Conservation (phyloP, 2,888 invertebrate species). For the Epirrhoe alternata region DNA sequence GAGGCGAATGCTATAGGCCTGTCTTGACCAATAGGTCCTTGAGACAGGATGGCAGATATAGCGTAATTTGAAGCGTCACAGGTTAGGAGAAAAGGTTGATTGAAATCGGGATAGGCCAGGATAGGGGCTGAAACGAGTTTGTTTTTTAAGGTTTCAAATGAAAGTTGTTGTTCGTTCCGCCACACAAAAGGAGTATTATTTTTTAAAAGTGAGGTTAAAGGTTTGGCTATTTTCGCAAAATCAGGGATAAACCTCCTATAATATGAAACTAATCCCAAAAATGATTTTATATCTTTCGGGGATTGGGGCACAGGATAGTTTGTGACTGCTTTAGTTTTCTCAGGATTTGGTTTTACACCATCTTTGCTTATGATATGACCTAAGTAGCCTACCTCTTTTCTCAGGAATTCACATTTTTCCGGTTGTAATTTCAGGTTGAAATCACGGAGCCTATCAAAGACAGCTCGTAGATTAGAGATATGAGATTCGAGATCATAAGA, state of each 20-base stretch:
- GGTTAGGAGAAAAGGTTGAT: conserved; percentile 31
- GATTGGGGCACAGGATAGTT: conserved; percentile 39
- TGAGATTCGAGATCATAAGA: not conserved
- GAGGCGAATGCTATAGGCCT: conserved; percentile 35
- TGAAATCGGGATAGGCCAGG: conserved; percentile 28
- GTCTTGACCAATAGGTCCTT: conserved; percentile 30
- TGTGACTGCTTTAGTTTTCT: conserved; percentile 40
- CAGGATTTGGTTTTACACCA: conserved; percentile 40
- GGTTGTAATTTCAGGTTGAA: conserved; percentile 11
- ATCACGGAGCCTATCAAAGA: conserved; percentile 4
- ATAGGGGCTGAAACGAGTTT: too few species aligned
- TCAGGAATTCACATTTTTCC: conserved; percentile 13
- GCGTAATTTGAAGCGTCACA: conserved; percentile 35
- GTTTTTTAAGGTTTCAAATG: too few species aligned
- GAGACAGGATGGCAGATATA: conserved; percentile 31
- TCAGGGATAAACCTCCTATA: too few species aligned
- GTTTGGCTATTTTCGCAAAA: too few species aligned
- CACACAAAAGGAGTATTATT: too few species aligned
- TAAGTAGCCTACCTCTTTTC: conserved; percentile 15
- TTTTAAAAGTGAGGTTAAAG: too few species aligned
- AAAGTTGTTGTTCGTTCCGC: too few species aligned
- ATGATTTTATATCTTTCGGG: not conserved
- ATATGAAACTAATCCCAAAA: too few species aligned
- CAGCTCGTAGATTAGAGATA: not conserved
- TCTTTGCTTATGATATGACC: conserved; percentile 40